phyloP scores from a whole-genome alignment of 2,113 vertebrate species.

The Ageneiosus marmoratus region DNA sequence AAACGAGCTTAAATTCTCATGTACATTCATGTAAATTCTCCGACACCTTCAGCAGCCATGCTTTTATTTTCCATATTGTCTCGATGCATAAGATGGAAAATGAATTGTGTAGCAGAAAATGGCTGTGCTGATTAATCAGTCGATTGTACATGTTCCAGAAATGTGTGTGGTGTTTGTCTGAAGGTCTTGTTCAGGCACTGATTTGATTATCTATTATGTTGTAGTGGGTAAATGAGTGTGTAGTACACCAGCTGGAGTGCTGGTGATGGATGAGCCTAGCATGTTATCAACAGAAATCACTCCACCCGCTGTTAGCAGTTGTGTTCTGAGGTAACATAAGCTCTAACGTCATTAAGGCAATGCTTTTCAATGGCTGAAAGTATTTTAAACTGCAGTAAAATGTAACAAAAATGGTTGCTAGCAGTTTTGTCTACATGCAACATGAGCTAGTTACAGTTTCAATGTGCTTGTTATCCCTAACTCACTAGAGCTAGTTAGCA shows the following conservation, averaged over 20 bases:
- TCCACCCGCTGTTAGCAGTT: not conserved
- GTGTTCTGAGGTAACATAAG: not conserved
- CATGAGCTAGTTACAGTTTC: not conserved
- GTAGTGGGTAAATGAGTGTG: not conserved
- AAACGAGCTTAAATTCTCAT: not conserved
- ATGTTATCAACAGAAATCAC: conserved; percentile 3
- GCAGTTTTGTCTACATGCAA: not conserved
- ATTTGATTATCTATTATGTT: conserved; percentile 8
- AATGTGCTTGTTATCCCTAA: not conserved
- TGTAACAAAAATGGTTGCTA: too few species aligned
- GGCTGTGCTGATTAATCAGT: not conserved
- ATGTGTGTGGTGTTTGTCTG: not conserved
- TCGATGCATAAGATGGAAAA: not conserved
- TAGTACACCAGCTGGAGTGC: conserved; percentile 2
- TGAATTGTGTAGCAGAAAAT: not conserved
- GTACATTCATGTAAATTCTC: not conserved
- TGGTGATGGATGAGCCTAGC: not conserved
- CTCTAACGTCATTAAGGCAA: not conserved
- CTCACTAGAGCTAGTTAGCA: not conserved
- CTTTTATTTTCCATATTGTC: not conserved
- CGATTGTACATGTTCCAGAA: not conserved
- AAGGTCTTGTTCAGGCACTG: conserved; percentile 2
- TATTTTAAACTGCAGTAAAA: too few species aligned
- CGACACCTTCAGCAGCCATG: not conserved
- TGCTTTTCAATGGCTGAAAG: conserved; percentile 12